Base-by-base conservation (phyloP, 2,797 vertebrate species). In the Hyperoplus immaculatus region DNA sequence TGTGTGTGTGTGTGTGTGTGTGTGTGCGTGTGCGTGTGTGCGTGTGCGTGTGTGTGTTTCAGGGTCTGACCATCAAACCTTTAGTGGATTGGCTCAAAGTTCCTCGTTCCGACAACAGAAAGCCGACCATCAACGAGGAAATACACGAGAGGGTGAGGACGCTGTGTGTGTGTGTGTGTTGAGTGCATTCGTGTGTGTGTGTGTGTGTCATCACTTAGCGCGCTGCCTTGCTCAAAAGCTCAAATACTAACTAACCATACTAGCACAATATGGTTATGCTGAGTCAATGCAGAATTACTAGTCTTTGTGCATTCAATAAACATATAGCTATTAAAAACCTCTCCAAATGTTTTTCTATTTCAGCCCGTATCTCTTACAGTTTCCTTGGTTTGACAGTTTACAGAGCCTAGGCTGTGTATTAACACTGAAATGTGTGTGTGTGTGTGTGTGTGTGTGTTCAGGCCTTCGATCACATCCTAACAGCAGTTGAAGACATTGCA, bases 11-110 rank as follows among this genome's bases (percentile, higher is more conserved):
- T 42, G 42, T 42, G 42, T 42, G 42, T 42, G 42, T 42, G 42
- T 42, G 42, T 42, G 42, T 6, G 42, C 5, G 42, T 42, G 42
- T 6, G 42, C 5, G 42, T 42, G 42, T 6, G 42, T 42, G 42
- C 5, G 42, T 6, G 42, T 42, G 42, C 5, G 42, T 6, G 42
- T 42, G 42, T 6, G 42, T 43, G 42, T 43, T 10, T 66, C 88
- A 99, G 98, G 98, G 98, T 85, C 95, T 99, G 91, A 99, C 97
- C 87, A 99, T 99, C 93, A 99, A 99, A 86, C 98, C 98, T 8
- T 91, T 99, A 73, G 97, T 99, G 57, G 97, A 96, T 0, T 99
- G 97, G 97, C 94, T 99, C 82, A 98, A 98, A 88, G 98, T 99
- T 86, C 98, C 98, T 80, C 97, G 97, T 42, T 95, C 96, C 43